phyloP scores from a whole-genome alignment of 2,888 invertebrate genomes.

The Gymnoscelis rufifasciata region DNA sequence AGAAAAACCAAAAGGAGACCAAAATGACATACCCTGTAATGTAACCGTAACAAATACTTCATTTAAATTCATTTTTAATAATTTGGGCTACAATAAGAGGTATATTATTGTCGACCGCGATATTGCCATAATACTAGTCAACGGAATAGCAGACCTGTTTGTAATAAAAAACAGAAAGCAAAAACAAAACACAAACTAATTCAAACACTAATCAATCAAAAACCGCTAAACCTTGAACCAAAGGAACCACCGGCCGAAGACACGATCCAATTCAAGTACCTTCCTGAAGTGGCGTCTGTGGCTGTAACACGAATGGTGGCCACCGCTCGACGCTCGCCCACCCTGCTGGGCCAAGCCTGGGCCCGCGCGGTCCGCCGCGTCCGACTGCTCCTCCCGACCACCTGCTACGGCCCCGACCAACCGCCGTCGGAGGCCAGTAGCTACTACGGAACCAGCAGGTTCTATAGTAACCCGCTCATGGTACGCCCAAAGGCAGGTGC shows the following conservation, averaged over 20 bases:
- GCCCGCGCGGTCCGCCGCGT: constrained; percentile 40
- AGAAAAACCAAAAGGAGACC: too few relatives aligned
- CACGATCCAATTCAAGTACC: constrained; percentile 52
- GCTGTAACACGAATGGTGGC: constrained; percentile 38
- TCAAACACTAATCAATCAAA: not conserved
- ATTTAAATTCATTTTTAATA: too few relatives aligned
- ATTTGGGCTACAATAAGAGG: too few relatives aligned
- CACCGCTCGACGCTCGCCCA: constrained; percentile 42
- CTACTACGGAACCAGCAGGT: constrained; percentile 54
- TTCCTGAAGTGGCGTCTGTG: constrained; percentile 54
- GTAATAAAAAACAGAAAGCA: too few relatives aligned
- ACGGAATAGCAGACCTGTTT: too few relatives aligned
- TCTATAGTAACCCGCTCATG: constrained; percentile 65
- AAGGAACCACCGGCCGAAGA: constrained; percentile 54
- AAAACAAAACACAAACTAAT: not conserved
- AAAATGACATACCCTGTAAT: too few relatives aligned
- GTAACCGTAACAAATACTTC: too few relatives aligned
- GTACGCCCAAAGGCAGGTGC: constrained; percentile 41
- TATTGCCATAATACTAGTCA: too few relatives aligned
- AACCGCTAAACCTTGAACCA: constrained; percentile 17
- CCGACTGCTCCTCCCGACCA: constrained; percentile 44
- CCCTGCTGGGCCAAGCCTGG: constrained; percentile 35
- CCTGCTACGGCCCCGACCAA: constrained; percentile 56
- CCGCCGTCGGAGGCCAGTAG: constrained; percentile 57
- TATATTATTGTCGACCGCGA: too few relatives aligned